Conservation (phyloP, 2,113 vertebrate species). For the Grallaria varia region DNA sequence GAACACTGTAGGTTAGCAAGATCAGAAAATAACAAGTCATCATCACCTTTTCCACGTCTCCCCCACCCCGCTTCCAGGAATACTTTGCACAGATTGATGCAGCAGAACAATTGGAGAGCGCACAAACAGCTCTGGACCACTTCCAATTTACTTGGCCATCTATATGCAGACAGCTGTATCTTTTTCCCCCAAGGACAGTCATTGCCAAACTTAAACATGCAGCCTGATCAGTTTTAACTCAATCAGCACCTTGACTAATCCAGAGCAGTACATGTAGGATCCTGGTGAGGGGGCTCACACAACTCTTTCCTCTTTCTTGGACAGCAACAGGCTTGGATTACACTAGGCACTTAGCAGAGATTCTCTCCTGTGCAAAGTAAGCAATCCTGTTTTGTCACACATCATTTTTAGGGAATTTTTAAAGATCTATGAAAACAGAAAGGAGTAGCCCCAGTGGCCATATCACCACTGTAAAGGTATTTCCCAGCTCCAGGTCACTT, state of each 20-base stretch:
- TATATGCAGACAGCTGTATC: neutral
- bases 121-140: neutral
- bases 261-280: fast-evolving
- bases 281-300: fast-evolving
- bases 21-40: neutral
- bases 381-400: neutral
- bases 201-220: neutral
- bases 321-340: neutral
- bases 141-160: neutral
- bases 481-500: neutral
- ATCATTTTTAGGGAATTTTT: neutral
- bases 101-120: neutral
- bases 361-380: neutral
- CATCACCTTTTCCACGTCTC: neutral
- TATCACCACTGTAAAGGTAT: neutral
- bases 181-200: neutral
- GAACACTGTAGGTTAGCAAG: neutral
- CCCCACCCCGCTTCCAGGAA: neutral
- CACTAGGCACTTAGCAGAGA: neutral
- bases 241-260: neutral
- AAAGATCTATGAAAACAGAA: neutral
- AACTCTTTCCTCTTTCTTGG: neutral
- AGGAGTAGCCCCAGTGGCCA: neutral
- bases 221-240: neutral
- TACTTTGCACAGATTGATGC: neutral